Base-by-base conservation (phyloP, 30 jellyfish, hydroid and myxozoan species). In the Pelagia noctiluca region DNA sequence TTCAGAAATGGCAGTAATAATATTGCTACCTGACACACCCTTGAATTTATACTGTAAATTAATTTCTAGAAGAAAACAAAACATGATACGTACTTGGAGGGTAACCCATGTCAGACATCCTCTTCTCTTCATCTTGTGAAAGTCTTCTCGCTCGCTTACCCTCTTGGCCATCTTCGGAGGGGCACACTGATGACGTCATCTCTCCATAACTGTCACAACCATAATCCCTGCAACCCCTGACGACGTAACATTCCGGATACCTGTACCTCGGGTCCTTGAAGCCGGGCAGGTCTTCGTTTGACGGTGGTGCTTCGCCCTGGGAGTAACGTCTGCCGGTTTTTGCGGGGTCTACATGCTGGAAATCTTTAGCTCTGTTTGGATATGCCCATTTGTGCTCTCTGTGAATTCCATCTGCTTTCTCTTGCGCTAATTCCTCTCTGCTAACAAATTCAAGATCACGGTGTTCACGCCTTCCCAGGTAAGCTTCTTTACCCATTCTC, bases 401-500 rank as follows among this genome's bases (percentile, higher is more conserved):
- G 68, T 19, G 68, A 52, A 25, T 52, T 8, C n/a, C n/a, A n/a
- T n/a, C n/a, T n/a, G n/a, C n/a, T 52, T 8, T 19, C 21, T 52
- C 68, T 52, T 52, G 57, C 16, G 8, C 57, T 16, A 5, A 42
- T 42, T 16, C 57, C 57, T 42, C 16, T 8, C 57, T 2, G 68
- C n/a, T 4, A 3, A 19, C 26, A 19, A 52, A 52, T 5, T 52
- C 26, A 19, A 52, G 21, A 52, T 52, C 68, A 52, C 68, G 28
- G 21, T 4, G 12, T 52, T 52, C 68, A 19, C 68, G 68, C 26
- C 68, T 52, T 3, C 68, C 26, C 2, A 52, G 26, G 21, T 52
- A 52, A 52, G 68, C 68, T 52, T 52, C 68, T 52, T 52, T 52
- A 3, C 26, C 21, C 68, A 52, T 52, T 8, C 68, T 52, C 4